Conservation (phyloP, 1,140 invertebrate species). For the Tyrophagus putrescentiae region DNA sequence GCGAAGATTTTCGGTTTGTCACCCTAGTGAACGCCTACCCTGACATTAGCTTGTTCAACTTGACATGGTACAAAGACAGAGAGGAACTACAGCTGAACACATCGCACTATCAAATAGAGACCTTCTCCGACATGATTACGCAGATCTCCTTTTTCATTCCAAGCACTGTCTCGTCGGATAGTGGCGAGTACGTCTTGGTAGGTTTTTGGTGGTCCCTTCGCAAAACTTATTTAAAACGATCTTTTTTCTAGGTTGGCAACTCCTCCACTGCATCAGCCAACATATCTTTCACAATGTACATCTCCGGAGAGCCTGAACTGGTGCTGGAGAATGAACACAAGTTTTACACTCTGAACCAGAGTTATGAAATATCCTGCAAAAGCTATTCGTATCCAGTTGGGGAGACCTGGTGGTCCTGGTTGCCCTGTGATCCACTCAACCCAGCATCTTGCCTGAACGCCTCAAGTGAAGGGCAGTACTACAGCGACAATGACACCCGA, state of each 20-base stretch:
- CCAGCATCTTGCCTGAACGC: neutral
- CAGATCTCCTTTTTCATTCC: neutral
- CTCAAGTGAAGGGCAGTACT: conserved; percentile 11
- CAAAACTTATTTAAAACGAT: too few species aligned
- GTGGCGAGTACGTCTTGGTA: conserved; percentile 19
- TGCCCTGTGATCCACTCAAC: conserved; percentile 14
- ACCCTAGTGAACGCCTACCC: conserved; percentile 22
- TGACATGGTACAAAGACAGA: conserved; percentile 25
- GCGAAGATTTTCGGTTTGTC: conserved; percentile 23
- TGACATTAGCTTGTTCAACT: conserved; percentile 15
- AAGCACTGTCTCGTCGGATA: conserved; percentile 15
- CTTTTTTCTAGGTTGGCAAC: neutral
- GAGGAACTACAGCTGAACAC: neutral
- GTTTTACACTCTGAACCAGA: conserved; percentile 15
- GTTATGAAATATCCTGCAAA: conserved; percentile 21
- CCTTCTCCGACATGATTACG: neutral
- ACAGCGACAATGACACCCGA: conserved; percentile 4
- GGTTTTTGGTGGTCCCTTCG: neutral
- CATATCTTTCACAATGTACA: conserved; percentile 20
- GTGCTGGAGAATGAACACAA: conserved; percentile 9
- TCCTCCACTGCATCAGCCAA: conserved; percentile 5
- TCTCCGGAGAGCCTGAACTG: conserved; percentile 22
- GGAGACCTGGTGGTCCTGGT: conserved; percentile 24
- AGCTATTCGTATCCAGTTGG: conserved; percentile 21
- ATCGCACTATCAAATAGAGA: conserved; percentile 4